Base-by-base conservation (phyloP, 2,888 invertebrate species). In the Diaphora mendica region DNA sequence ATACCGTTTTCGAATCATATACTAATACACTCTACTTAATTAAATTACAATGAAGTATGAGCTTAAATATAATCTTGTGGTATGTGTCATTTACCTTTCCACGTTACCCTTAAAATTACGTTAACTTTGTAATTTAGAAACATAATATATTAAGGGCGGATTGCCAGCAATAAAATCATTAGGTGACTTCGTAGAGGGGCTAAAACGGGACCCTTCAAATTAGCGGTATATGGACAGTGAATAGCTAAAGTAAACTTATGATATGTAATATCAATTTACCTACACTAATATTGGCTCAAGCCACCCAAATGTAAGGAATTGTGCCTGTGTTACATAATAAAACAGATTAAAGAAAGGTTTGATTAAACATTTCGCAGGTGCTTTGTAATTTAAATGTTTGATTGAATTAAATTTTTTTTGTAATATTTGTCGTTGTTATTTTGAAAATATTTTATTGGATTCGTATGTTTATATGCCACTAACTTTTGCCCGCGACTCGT, bases 131-230 rank as follows among this genome's bases (percentile, higher is more conserved):
- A 73, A 69, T 73, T 73, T 68, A 65, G 69, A 69, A 73, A 69
- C 73, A 73, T 73, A 73, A 64, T 59, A 70, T 70, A 70, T 73
- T 70, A 70, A 66, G 66, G 73, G 42, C 35, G 48, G 67, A 75
- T 42, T 68, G 64, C 65, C 44, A 59, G 71, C 72, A 77, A 79
- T 81, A 79, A 79, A 68, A 77, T 82, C 77, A 82, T 76, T 81
- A 82, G 71, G 64, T 68, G 64, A 72, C 70, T 75, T 67, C 69
- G 68, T 68, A 67, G 77, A 75, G 65, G 82, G 80, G 62, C 73
- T 74, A 70, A 75, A 76, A 73, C 51, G 66, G 67, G 69, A 35
- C 70, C 77, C 77, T 75, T 2, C 65, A 73, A 75, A 80, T 75
- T 75, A 81, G 74, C 71, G 70, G 70, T 71, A 68, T 72, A 77